phyloP scores from a whole-genome alignment of 2,888 invertebrate species.

The Eristalis intricaria region DNA sequence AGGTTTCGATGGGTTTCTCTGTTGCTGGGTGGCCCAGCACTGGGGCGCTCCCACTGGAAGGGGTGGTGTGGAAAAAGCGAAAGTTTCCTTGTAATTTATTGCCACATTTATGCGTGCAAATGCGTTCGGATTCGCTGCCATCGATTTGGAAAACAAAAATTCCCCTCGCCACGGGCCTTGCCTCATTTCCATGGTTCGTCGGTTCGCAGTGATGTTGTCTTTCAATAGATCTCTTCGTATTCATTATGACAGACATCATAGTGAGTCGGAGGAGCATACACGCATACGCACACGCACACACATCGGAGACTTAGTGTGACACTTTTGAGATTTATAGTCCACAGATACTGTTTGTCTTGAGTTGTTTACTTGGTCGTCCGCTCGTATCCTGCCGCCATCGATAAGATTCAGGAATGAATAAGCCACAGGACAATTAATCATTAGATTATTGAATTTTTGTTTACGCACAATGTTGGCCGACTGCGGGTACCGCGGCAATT shows the following conservation, averaged over 20 bases:
- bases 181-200: neutral
- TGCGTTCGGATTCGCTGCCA: conserved; percentile 60
- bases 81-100: conserved; percentile 70
- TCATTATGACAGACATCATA: conserved; percentile 79
- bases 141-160: conserved; percentile 56
- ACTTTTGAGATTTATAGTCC: conserved; percentile 68
- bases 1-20: conserved; percentile 7
- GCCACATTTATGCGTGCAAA: conserved; percentile 71
- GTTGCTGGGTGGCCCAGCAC: neutral
- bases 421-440: conserved; percentile 67
- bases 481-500: conserved; percentile 33
- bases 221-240: conserved; percentile 74
- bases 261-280: conserved; percentile 68
- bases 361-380: conserved; percentile 49
- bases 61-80: conserved; percentile 48
- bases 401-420: conserved; percentile 61
- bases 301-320: conserved; percentile 55
- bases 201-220: conserved; percentile 61
- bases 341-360: conserved; percentile 38
- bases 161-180: neutral
- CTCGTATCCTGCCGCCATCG: conserved; percentile 39
- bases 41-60: neutral
- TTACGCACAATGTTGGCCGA: conserved; percentile 36
- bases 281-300: neutral
- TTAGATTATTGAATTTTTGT: conserved; percentile 69